phyloP scores from a whole-genome alignment of 2,888 invertebrate genomes.

The Sialis lutaria region DNA sequence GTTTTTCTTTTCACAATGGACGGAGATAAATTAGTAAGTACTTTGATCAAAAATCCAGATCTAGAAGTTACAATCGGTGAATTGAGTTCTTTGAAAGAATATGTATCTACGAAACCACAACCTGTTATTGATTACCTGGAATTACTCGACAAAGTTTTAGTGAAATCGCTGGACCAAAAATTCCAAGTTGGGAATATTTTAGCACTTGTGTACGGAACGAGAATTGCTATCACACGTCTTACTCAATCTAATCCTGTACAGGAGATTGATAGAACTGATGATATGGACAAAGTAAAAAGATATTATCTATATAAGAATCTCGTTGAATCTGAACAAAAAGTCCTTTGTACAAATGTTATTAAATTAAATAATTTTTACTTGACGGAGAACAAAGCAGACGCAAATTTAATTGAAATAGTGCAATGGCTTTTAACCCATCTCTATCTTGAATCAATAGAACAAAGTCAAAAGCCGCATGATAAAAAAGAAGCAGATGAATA shows the following conservation, averaged over 20 bases:
- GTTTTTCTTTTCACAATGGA: slow-evolving; percentile 76
- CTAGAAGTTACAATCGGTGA: slow-evolving; percentile 36
- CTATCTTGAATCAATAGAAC: slow-evolving; percentile 17
- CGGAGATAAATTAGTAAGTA: slow-evolving; percentile 45
- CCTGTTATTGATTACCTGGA: slow-evolving; percentile 10
- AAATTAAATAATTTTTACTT: too few species aligned
- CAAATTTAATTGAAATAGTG: slow-evolving; percentile 18
- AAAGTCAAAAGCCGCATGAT: background rate
- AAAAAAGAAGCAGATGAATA: too few species aligned
- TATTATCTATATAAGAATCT: too few species aligned
- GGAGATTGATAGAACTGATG: too few species aligned
- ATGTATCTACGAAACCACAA: background rate
- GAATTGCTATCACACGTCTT: too few species aligned
- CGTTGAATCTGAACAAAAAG: slow-evolving; percentile 14
- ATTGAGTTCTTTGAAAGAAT: slow-evolving; percentile 22
- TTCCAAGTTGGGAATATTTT: slow-evolving; percentile 21
- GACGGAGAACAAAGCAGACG: slow-evolving; percentile 10
- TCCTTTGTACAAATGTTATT: slow-evolving; percentile 4
- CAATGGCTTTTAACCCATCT: slow-evolving; percentile 23
- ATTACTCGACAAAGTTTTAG: slow-evolving; percentile 25
- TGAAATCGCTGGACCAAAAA: slow-evolving; percentile 26
- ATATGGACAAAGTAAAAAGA: too few species aligned
- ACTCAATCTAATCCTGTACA: too few species aligned
- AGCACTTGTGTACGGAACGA: too few species aligned
- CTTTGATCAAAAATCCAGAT: slow-evolving; percentile 34